Base-by-base conservation (phyloP, 2,797 vertebrate species). In the Melanotaenia parkinsoni region DNA sequence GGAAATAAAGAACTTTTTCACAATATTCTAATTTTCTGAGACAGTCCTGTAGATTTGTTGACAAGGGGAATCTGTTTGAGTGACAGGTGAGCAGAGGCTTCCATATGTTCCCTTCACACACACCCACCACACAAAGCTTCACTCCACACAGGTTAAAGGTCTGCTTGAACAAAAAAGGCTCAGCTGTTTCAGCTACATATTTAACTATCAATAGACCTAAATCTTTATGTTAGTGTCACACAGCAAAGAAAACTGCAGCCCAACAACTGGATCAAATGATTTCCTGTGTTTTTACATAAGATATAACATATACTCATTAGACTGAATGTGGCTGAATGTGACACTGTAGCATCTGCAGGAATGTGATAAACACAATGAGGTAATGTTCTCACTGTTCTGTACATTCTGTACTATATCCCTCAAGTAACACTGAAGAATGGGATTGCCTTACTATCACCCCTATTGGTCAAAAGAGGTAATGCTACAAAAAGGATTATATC, bases 301-400 rank as follows among this genome's bases (percentile, higher is more conserved):
- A 30, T 30, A 30, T 30, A 30, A 30, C 30, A 30, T 30, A 30
- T 30, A 30, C 30, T 30, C 8, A 22, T 5, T 22, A 59, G 5
- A 10, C 24, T 30, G 30, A 30, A 30, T 30, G 30, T 3, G 1
- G 20, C 0, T 67, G 5, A 5, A 50, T 50, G 61, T 59, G 35
- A 65, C 71, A 47, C 7, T 61, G 65, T 60, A 32, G 45, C 71
- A 70, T 43, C 13, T 28, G 70, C 26, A 54, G 40, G 65, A 63
- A 20, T 63, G 24, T 37, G 11, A 32, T 53, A 74, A 69, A 84
- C 63, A 67, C 3, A 45, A 60, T 24, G 1, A 68, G 61, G 28
- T 10, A 65, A 58, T 58, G 89, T 58, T 90, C 82, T 68, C 28
- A 16, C n/a, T 87, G 88, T 92, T 88, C 84, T 82, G 91, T 86